Evolutionary conservation across 64 coral and sea anemone genomes (phyloP).

Genomic region (Montipora foliosa): DNA sequence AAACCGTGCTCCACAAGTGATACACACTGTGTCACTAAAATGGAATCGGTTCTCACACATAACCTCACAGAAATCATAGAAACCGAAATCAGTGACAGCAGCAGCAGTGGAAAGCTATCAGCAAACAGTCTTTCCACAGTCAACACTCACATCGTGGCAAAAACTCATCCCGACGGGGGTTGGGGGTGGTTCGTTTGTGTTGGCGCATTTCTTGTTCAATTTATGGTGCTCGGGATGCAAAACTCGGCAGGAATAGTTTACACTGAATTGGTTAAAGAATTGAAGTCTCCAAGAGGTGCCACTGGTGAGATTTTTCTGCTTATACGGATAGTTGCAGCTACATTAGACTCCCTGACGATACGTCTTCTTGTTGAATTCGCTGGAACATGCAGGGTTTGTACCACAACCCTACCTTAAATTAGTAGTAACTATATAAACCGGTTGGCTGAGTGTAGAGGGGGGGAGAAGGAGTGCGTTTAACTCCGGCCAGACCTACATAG

Average conservation of each 20-base stretch:
- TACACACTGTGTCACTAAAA: not conserved
- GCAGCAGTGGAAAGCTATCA: not conserved
- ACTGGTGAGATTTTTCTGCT: conserved; percentile 49
- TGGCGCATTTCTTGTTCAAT: conserved; percentile 93
- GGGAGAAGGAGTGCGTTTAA: too few species aligned
- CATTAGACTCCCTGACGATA: too few species aligned
- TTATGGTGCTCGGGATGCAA: conserved; percentile 94
- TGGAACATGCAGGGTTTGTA: too few species aligned
- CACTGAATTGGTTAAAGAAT: conserved; percentile 66
- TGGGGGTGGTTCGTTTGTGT: conserved; percentile 96
- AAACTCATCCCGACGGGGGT: conserved; percentile 77
- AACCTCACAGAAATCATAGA: not conserved
- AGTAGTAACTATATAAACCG: too few species aligned
- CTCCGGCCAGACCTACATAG: too few species aligned
- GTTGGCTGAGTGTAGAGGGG: too few species aligned
- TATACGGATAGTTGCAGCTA: too few species aligned
- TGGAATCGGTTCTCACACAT: not conserved
- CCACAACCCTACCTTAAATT: too few species aligned
- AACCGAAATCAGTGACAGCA: conserved; percentile 10
- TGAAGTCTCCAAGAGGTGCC: conserved; percentile 56
- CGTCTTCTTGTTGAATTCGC: too few species aligned
- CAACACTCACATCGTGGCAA: conserved; percentile 11
- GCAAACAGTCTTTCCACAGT: not conserved
- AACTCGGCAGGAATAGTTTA: conserved; percentile 95
- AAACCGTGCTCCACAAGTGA: not conserved